A percentile compares a stretch with the other conserved stretches of the same genome.
Conservation (phyloP, 2,797 vertebrate species). For the Pantherophis alleghaniensis region DNA sequence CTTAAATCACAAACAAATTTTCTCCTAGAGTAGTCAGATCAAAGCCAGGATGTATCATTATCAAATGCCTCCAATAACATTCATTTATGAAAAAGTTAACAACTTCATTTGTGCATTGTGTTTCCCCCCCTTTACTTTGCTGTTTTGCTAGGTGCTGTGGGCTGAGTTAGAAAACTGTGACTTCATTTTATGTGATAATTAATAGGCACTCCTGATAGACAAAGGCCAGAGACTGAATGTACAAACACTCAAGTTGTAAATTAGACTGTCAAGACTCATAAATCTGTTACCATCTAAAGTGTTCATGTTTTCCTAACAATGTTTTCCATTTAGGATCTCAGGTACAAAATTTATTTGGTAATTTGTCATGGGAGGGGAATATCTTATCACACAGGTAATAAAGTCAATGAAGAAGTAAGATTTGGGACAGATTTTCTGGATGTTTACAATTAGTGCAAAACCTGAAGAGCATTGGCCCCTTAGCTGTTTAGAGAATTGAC, state of each 20-base stretch:
- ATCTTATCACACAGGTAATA: neutral
- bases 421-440: neutral
- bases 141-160: neutral
- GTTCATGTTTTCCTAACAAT: neutral
- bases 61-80: slow-evolving; percentile 41
- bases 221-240: slow-evolving; percentile 35
- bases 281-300: slow-evolving; percentile 39
- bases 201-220: slow-evolving; percentile 38
- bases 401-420: neutral
- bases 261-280: slow-evolving; percentile 59
- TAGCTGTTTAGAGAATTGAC: neutral
- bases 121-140: neutral
- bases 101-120: neutral
- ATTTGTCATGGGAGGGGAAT: neutral
- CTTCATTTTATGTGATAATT: slow-evolving; percentile 50
- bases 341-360: slow-evolving; percentile 19
- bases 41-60: slow-evolving; percentile 19
- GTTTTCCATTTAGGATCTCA: slow-evolving; percentile 5
- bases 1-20: neutral
- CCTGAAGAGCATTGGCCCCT: neutral
- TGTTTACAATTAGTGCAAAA: neutral
- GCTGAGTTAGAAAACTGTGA: slow-evolving; percentile 32
- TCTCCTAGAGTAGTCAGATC: slow-evolving; percentile 8
- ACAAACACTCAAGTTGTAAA: slow-evolving; percentile 49
- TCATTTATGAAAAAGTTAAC: slow-evolving; percentile 9